Evolutionary conservation across 2,113 vertebrate species (phyloP), one percentile per base, ranked within the genome.

Genomic region (Willisornis vidua): DNA sequence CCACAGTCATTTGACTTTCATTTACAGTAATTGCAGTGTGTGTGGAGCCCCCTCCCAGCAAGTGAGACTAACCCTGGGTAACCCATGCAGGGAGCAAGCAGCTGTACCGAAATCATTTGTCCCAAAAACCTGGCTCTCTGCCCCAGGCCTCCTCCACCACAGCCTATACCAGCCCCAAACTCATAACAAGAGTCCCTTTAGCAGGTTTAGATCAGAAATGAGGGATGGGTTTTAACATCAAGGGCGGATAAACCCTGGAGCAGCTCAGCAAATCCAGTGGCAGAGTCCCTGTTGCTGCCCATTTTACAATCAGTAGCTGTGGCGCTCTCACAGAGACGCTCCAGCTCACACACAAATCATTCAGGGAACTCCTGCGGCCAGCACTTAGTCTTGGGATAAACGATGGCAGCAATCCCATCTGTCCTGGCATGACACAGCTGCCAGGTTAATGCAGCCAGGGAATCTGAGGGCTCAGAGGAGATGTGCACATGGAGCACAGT

Each of bases 341-440:
- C 57, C 73, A 87, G 71, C 41, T 89, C 59, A 52, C 7, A 3
- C 43, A 41, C 19, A 49, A 49, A 66, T 54, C 45, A 23, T 48
- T 48, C 0, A 0, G 37, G 54, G 65, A 77, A 19, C 31, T 78
- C 41, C n/a, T 4, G 48, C 9, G 4, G 48, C 26, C 78, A 82
- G 51, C 1, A 6, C 35, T 46, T 35, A 10, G 8, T 25, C 26
- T 16, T 20, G 58, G 35, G 41, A 25, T 29, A 43, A 83, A 43
- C 0, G 0, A 23, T 6, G 19, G 46, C 89, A 74, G 51, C 55
- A 51, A 12, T 78, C 25, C 46, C 3, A 3, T 28, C 79, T 31
- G 23, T 31, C 61, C 52, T 4, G 1, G 43, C 1, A 2, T 1
- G 37, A 26, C 7, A 10, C 33, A 54, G 67, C 67, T 1, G 0